Percentiles rank a stretch among this genome's conserved stretches.
Conservation (phyloP, 2,113 vertebrate genomes). For the Alces alces region DNA sequence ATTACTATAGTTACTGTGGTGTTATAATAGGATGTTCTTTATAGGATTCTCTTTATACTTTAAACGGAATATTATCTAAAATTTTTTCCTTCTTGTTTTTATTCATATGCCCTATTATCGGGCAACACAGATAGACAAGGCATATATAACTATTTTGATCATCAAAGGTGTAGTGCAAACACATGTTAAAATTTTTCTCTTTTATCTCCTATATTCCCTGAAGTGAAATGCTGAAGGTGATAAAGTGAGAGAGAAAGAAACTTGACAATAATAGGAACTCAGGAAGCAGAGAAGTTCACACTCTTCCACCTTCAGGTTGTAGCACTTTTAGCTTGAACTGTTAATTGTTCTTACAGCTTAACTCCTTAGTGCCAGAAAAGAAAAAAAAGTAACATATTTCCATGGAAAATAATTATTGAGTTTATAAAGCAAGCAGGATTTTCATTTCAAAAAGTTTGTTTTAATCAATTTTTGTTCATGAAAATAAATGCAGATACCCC, state of each 20-base stretch:
- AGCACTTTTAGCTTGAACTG: conserved; percentile 48
- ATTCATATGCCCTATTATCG: not conserved
- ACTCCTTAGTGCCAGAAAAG: not conserved
- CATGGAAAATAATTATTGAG: not conserved
- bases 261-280: conserved; percentile 60
- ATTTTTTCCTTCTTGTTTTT: not conserved
- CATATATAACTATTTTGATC: conserved; percentile 18
- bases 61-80: not conserved
- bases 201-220: conserved; percentile 31
- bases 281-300: conserved; percentile 54
- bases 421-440: not conserved
- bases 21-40: not conserved
- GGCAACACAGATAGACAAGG: not conserved
- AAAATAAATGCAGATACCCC: not conserved
- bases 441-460: not conserved
- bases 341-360: conserved; percentile 70
- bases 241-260: conserved; percentile 57
- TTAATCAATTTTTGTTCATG: not conserved
- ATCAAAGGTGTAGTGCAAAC: not conserved
- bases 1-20: not conserved
- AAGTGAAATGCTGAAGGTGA: conserved; percentile 63
- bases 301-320: conserved; percentile 38
- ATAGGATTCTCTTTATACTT: not conserved
- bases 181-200: not conserved
- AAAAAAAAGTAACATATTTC: not conserved